phyloP scores from a whole-genome alignment of 1,140 invertebrate genomes.

The Sminthurinus signatus region DNA sequence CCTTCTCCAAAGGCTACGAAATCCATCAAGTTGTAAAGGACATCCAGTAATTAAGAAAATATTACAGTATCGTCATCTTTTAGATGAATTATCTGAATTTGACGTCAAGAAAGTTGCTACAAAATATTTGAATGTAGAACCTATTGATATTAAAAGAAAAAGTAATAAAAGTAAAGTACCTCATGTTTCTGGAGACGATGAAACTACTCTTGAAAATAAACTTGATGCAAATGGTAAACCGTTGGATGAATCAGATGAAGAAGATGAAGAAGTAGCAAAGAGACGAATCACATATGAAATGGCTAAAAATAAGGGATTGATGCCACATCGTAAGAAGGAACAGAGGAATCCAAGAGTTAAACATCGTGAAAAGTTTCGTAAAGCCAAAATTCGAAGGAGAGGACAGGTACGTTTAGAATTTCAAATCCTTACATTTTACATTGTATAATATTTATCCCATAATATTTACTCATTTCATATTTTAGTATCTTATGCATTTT shows the following conservation, averaged over 20 bases:
- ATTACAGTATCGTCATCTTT: conserved; percentile 67
- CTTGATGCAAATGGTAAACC: conserved; percentile 41
- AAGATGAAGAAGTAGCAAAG: conserved; percentile 51
- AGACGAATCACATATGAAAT: conserved; percentile 86
- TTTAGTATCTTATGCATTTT: too few relatives aligned
- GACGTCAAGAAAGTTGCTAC: conserved; percentile 46
- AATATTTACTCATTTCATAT: too few relatives aligned
- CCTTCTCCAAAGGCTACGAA: conserved; percentile 64
- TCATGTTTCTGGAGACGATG: too few relatives aligned
- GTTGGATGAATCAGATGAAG: conserved; percentile 42
- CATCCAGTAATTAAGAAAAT: conserved; percentile 82
- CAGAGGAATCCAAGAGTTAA: conserved; percentile 88
- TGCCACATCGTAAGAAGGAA: conserved; percentile 80
- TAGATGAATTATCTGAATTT: conserved; percentile 62
- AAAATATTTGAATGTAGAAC: not conserved
- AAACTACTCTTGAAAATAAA: conserved; percentile 38
- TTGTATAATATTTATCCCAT: too few relatives aligned
- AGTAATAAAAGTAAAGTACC: not conserved
- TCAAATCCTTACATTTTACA: not conserved
- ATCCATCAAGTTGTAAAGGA: conserved; percentile 48
- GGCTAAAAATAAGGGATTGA: conserved; percentile 90
- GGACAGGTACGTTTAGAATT: conserved; percentile 60
- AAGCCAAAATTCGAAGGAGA: conserved; percentile 81
- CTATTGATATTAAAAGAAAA: conserved; percentile 14
- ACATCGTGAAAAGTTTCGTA: conserved; percentile 81